phyloP scores from a whole-genome alignment of 1,140 invertebrate species.

The Drosophila fuyamai region DNA sequence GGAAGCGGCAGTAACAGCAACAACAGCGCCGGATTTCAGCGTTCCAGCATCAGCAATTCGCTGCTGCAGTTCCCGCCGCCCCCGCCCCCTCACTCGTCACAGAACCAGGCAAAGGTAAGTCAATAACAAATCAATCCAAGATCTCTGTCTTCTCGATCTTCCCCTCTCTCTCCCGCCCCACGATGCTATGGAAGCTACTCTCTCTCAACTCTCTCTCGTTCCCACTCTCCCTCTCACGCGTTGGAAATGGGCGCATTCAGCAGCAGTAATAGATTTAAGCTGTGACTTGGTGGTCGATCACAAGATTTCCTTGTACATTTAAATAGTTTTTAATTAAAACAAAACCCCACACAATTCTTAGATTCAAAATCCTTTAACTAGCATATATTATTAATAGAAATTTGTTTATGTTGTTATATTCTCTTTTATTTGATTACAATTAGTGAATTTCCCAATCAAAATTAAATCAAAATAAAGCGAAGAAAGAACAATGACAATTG shows the following conservation, averaged over 20 bases:
- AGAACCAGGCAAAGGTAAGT: conserved; percentile 67
- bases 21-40: conserved; percentile 63
- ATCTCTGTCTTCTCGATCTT: conserved; percentile 7
- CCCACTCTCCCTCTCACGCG: conserved; percentile 12
- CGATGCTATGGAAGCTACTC: conserved; percentile 37
- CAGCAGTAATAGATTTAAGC: conserved; percentile 6
- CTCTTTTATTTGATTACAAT: not conserved
- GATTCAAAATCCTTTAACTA: not conserved
- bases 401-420: not conserved
- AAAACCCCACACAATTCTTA: not conserved
- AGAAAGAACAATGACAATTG: conserved; percentile 36
- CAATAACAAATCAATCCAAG: conserved; percentile 45
- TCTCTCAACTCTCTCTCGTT: conserved; percentile 7
- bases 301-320: not conserved
- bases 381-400: not conserved
- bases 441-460: conserved; percentile 27
- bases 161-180: conserved; percentile 1
- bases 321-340: not conserved
- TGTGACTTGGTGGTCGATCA: conserved; percentile 6
- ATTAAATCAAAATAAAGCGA: conserved; percentile 30
- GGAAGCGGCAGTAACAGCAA: conserved; percentile 51
- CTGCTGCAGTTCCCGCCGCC: conserved; percentile 48
- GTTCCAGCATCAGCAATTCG: conserved; percentile 67
- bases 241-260: conserved; percentile 27
- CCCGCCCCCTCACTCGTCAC: conserved; percentile 42